Conservation (phyloP, 1,140 invertebrate genomes). For the Tetragnatha versicolor region DNA sequence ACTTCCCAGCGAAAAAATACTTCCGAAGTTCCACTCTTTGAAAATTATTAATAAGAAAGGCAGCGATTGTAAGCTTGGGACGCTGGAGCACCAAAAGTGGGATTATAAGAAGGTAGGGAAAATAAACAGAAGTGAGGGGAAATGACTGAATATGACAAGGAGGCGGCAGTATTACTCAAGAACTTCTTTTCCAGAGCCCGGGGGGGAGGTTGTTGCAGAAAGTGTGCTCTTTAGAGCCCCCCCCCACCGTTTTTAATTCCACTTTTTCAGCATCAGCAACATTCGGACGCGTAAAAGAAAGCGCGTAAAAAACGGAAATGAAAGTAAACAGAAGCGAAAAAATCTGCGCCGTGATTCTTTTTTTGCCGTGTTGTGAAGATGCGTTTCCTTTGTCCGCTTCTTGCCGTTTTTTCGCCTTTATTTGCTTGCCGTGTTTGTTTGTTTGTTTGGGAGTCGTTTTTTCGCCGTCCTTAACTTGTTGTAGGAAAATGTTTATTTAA, state of each 20-base stretch:
- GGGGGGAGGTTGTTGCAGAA: slow-evolving; percentile 13
- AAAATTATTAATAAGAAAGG: background rate
- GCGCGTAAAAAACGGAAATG: slow-evolving; percentile 9
- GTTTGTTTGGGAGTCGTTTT: no score
- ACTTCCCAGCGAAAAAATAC: slow-evolving; percentile 3
- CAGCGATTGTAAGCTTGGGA: slow-evolving; percentile 1
- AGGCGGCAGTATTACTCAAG: slow-evolving; percentile 8
- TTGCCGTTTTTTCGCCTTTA: no score
- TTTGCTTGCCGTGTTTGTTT: no score
- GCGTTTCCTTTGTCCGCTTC: no score
- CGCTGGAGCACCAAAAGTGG: background rate
- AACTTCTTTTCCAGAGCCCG: slow-evolving; percentile 7
- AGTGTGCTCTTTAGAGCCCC: slow-evolving; percentile 3
- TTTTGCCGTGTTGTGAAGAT: no score
- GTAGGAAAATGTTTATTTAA: no score
- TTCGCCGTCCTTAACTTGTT: no score
- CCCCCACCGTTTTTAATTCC: slow-evolving; percentile 21
- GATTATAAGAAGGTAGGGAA: slow-evolving; percentile 7
- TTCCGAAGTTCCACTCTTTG: slow-evolving; percentile 4
- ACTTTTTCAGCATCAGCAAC: slow-evolving; percentile 18
- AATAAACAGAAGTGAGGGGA: slow-evolving; percentile 7
- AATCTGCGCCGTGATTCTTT: no score
- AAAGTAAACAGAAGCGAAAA: background rate
- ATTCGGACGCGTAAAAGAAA: slow-evolving; percentile 1
- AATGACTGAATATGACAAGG: slow-evolving; percentile 34